phyloP scores from a whole-genome alignment of 2,888 invertebrate genomes.

The Parthenolecanium corni region DNA sequence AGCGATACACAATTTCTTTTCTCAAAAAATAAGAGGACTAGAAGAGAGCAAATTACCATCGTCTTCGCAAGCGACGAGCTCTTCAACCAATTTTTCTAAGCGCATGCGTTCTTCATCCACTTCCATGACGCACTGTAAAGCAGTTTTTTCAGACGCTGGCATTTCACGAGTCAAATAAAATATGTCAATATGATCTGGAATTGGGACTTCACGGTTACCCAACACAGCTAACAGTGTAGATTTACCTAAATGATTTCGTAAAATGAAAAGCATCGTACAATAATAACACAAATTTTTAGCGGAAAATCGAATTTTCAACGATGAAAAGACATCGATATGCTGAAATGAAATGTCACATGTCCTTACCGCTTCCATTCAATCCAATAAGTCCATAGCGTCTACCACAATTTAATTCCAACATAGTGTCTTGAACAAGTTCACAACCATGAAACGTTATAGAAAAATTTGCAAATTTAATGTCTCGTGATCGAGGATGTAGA shows the following conservation, averaged over 20 bases:
- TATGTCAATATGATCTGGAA: slow-evolving; percentile 94
- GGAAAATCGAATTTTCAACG: background rate
- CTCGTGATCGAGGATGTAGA: slow-evolving; percentile 89
- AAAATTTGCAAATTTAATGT: slow-evolving; percentile 90
- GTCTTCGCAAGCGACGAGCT: slow-evolving; percentile 69
- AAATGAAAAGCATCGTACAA: background rate
- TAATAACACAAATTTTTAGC: background rate
- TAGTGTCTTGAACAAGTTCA: slow-evolving; percentile 89
- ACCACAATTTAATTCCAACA: slow-evolving; percentile 93
- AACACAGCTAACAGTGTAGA: slow-evolving; percentile 85
- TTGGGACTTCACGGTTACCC: slow-evolving; percentile 86
- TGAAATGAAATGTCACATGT: slow-evolving; percentile 6
- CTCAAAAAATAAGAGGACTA: too few species aligned
- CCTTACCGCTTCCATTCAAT: slow-evolving; percentile 83
- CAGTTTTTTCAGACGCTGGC: slow-evolving; percentile 94
- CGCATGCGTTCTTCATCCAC: slow-evolving; percentile 88
- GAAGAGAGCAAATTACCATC: slow-evolving; percentile 56
- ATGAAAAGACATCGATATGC: slow-evolving; percentile 18
- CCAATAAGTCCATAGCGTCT: slow-evolving; percentile 93
- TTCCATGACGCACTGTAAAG: slow-evolving; percentile 93
- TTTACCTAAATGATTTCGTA: slow-evolving; percentile 51
- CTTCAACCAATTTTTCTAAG: slow-evolving; percentile 84
- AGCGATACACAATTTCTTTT: too few species aligned
- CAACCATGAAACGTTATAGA: slow-evolving; percentile 97
- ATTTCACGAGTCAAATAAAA: slow-evolving; percentile 95